phyloP scores from a whole-genome alignment of 2,888 invertebrate species.

The Drosophila rubida region DNA sequence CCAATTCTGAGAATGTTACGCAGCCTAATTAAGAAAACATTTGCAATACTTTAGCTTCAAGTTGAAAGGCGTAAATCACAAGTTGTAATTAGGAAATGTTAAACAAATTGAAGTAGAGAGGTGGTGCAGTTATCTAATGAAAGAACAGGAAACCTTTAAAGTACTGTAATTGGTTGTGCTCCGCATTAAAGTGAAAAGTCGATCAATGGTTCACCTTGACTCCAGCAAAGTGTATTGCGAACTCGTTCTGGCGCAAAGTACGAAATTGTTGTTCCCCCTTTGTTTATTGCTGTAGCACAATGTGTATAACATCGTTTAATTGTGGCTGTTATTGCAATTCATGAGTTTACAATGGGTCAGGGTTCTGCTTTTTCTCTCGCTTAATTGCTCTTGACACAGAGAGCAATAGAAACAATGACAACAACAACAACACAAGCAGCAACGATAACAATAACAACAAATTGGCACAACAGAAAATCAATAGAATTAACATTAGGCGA shows the following conservation, averaged over 20 bases:
- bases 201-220: neutral
- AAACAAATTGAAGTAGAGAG: neutral
- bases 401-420: neutral
- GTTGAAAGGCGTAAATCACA: neutral
- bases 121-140: no score
- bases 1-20: neutral
- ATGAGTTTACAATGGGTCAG: constrained; percentile 17
- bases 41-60: no score
- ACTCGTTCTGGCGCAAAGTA: neutral
- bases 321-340: constrained; percentile 2
- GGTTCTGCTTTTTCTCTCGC: constrained; percentile 19
- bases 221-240: neutral
- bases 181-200: neutral
- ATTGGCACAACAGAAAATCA: constrained; percentile 21
- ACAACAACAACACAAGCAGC: constrained; percentile 3
- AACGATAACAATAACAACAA: neutral
- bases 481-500: constrained; percentile 28
- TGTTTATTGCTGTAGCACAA: constrained; percentile 9
- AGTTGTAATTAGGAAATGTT: neutral
- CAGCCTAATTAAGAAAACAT: no score
- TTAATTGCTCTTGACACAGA: constrained; percentile 37
- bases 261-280: neutral
- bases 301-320: constrained; percentile 6
- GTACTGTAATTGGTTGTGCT: neutral
- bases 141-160: neutral